Percentiles rank a stretch among this genome's conserved stretches.
Evolutionary conservation across 2,113 vertebrate genomes (phyloP).

Genomic region (Nycticorax nycticorax): DNA sequence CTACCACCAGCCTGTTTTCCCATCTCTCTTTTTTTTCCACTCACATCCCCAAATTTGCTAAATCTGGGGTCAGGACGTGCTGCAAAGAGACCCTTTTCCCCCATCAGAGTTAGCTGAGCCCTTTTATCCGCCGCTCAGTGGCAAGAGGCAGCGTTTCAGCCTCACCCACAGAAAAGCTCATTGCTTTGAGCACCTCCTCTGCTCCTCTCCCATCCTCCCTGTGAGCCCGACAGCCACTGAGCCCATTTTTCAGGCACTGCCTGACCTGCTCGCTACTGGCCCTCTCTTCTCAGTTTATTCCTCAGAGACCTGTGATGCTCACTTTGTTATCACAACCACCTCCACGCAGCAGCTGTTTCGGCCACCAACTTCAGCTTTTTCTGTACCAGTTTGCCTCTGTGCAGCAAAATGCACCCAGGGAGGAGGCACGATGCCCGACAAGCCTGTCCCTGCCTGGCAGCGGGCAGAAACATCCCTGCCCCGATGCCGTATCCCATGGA

Average conservation of each 20-base stretch:
- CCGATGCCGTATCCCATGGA: rapidly evolving
- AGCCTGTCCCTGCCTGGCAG: not conserved
- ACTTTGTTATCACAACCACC: not conserved
- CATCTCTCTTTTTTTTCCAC: not conserved
- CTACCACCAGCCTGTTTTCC: not conserved
- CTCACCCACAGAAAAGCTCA: not conserved
- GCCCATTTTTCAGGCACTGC: not conserved
- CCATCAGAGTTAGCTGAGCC: rapidly evolving
- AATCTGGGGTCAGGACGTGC: not conserved
- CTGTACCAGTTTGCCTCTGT: rapidly evolving
- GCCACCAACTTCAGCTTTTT: not conserved
- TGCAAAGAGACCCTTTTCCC: rapidly evolving
- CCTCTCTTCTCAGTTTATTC: not conserved
- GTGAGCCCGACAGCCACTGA: rapidly evolving
- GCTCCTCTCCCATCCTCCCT: not conserved
- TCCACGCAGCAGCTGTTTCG: not conserved
- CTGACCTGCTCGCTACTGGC: rapidly evolving
- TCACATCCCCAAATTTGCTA: too few relatives aligned
- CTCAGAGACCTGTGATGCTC: not conserved
- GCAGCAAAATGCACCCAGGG: rapidly evolving
- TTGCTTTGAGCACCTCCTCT: not conserved
- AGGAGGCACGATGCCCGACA: rapidly evolving
- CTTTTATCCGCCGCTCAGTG: rapidly evolving
- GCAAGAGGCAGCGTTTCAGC: not conserved
- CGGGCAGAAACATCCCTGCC: rapidly evolving